Conservation (phyloP, 1,140 invertebrate genomes). For the Temnothorax nylanderi region DNA sequence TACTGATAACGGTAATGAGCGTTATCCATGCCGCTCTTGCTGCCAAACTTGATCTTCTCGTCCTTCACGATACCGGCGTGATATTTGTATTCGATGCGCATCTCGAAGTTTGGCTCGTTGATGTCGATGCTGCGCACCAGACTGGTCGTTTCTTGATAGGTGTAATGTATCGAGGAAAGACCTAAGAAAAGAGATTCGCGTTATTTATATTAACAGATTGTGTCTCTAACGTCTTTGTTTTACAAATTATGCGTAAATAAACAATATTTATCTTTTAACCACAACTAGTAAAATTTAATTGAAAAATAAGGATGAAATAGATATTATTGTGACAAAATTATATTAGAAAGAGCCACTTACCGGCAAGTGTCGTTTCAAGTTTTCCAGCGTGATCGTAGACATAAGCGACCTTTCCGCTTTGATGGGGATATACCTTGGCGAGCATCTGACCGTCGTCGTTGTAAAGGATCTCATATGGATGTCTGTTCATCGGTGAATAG, state of each 20-base stretch:
- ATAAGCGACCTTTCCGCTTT: constrained; percentile 95
- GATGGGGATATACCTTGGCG: constrained; percentile 95
- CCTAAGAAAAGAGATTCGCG: constrained; percentile 82
- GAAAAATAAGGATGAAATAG: constrained; percentile 17
- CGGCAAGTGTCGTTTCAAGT: constrained; percentile 94
- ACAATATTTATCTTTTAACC: neutral
- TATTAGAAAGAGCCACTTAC: constrained; percentile 71
- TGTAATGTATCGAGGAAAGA: constrained; percentile 94
- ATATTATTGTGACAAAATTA: neutral
- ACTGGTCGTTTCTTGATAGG: constrained; percentile 94
- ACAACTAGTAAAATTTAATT: neutral
- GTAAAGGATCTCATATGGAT: constrained; percentile 96
- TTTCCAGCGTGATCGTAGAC: constrained; percentile 94
- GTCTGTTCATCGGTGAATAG: constrained; percentile 94
- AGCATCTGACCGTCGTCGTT: constrained; percentile 96
- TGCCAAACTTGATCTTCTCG: constrained; percentile 93
- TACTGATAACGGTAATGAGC: constrained; percentile 96
- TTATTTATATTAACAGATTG: neutral
- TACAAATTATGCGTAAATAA: neutral
- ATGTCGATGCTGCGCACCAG: constrained; percentile 94
- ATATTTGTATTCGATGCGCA: constrained; percentile 95
- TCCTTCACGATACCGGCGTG: constrained; percentile 96
- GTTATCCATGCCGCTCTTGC: constrained; percentile 93
- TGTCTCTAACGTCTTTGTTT: neutral
- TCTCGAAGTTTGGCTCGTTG: constrained; percentile 93